Percentiles rank a stretch among this genome's conserved stretches.
Conservation (phyloP, 2,797 vertebrate genomes). For the Hoplostethus atlanticus region DNA sequence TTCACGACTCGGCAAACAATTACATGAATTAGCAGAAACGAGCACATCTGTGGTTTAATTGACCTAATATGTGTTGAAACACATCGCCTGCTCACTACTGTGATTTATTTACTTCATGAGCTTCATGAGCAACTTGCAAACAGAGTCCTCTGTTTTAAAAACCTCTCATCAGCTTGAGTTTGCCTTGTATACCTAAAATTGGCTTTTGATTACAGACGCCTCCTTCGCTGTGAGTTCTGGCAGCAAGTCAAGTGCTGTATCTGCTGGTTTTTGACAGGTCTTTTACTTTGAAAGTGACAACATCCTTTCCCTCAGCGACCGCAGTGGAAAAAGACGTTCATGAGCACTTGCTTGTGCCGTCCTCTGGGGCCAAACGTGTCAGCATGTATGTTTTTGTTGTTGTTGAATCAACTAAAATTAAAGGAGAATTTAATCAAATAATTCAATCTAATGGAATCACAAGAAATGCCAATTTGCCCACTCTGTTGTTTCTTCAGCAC, state of each 20-base stretch:
- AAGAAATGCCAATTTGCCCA: too few relatives aligned
- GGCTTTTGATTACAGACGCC: slow-evolving; percentile 13
- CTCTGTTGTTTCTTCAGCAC: too few relatives aligned
- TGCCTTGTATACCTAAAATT: slow-evolving; percentile 13
- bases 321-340: too few relatives aligned
- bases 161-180: slow-evolving; percentile 8
- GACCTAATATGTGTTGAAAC: slow-evolving; percentile 75
- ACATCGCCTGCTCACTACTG: slow-evolving; percentile 69
- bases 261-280: background rate
- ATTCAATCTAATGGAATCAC: too few relatives aligned
- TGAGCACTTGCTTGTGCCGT: too few relatives aligned
- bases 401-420: too few relatives aligned
- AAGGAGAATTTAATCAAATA: too few relatives aligned
- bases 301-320: background rate
- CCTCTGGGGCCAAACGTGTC: too few relatives aligned
- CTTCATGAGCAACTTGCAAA: slow-evolving; percentile 48
- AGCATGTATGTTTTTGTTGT: too few relatives aligned
- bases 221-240: slow-evolving; percentile 9
- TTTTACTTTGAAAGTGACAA: background rate
- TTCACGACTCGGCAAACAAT: slow-evolving; percentile 81
- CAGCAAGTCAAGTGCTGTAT: slow-evolving; percentile 3
- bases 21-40: slow-evolving; percentile 72
- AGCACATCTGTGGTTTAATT: slow-evolving; percentile 84
- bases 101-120: slow-evolving; percentile 52
- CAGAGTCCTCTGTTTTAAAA: slow-evolving; percentile 30